Percentiles rank a stretch among this genome's conserved stretches.
Evolutionary conservation across 2,113 vertebrate genomes (phyloP).

Genomic region (Tetrax tetrax): DNA sequence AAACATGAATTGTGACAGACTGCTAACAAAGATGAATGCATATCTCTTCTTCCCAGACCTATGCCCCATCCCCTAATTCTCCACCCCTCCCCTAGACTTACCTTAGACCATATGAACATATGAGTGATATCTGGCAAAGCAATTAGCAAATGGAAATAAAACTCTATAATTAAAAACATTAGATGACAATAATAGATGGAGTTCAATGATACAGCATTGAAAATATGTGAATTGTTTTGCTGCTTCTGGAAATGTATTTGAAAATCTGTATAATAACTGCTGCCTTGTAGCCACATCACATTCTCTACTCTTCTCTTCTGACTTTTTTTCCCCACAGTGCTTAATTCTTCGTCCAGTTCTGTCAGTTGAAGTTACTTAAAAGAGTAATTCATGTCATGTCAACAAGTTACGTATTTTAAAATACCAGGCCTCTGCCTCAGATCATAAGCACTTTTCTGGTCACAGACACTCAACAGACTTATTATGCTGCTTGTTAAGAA

Average conservation of each 20-base stretch:
- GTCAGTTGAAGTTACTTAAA: neutral
- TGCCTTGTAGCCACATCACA: neutral
- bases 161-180: neutral
- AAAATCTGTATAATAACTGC: neutral
- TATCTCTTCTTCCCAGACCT: neutral
- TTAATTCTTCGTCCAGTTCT: neutral
- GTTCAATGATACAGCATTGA: neutral
- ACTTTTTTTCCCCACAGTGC: neutral
- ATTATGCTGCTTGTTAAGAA: neutral
- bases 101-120: neutral
- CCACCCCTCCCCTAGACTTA: neutral
- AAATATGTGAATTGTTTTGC: neutral
- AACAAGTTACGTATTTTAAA: neutral
- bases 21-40: neutral
- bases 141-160: neutral
- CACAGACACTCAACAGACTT: neutral
- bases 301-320: neutral
- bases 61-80: fast-evolving
- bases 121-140: neutral
- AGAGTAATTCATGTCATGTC: neutral
- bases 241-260: neutral
- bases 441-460: neutral
- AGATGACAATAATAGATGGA: neutral
- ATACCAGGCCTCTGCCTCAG: neutral
- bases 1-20: neutral